phyloP scores from a whole-genome alignment of 1,140 invertebrate genomes.

The Temnothorax nylanderi region DNA sequence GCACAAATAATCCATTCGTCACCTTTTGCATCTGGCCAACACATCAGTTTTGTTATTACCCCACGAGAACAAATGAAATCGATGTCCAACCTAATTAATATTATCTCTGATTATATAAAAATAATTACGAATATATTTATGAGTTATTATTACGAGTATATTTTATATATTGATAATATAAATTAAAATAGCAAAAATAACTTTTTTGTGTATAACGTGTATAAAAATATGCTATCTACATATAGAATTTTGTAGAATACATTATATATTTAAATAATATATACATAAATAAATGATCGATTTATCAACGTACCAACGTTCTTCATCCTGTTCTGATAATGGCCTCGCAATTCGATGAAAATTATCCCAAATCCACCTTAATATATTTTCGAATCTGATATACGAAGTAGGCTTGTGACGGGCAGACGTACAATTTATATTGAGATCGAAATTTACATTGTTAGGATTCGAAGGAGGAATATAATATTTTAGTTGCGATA shows the following conservation, averaged over 20 bases:
- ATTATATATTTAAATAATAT: no score
- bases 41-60: slow-evolving; percentile 88
- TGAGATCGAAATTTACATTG: slow-evolving; percentile 46
- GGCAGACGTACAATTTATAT: slow-evolving; percentile 79
- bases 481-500: no score
- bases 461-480: no score
- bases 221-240: no score
- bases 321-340: not conserved
- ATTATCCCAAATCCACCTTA: slow-evolving; percentile 85
- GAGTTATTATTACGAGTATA: no score
- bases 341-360: slow-evolving; percentile 49
- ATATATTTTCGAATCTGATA: slow-evolving; percentile 83
- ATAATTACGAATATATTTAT: not conserved
- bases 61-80: slow-evolving; percentile 85
- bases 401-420: slow-evolving; percentile 79
- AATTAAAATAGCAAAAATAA: no score
- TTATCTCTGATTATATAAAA: not conserved
- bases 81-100: slow-evolving; percentile 69
- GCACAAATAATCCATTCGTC: slow-evolving; percentile 90
- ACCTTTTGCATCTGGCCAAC: slow-evolving; percentile 88
- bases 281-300: no score
- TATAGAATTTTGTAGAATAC: not conserved
- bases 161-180: no score
- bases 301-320: slow-evolving; percentile 50
- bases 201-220: no score